phyloP scores from a whole-genome alignment of 2,888 invertebrate species.

The Antitype chi region DNA sequence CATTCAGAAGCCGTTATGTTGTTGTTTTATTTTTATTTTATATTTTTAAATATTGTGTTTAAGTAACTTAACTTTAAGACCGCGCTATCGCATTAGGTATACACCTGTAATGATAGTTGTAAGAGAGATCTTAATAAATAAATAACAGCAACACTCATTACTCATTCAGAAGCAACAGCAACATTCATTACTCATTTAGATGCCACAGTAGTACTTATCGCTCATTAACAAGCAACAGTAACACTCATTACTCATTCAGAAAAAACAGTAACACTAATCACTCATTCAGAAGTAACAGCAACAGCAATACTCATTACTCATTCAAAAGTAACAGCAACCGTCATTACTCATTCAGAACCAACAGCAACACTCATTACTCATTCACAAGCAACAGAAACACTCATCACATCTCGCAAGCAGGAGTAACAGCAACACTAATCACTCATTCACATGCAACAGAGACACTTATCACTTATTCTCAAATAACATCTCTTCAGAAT shows the following conservation, averaged over 20 bases:
- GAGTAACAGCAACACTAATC: neutral
- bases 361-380: neutral
- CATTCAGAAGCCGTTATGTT: neutral
- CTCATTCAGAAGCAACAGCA: neutral
- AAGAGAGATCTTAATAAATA: no score
- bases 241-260: neutral
- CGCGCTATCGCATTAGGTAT: no score
- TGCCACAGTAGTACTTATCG: neutral
- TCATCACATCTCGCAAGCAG: neutral
- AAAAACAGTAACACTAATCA: neutral
- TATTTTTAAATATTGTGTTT: no score
- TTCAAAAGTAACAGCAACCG: neutral
- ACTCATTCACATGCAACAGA: neutral
- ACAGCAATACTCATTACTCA: neutral
- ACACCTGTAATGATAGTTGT: no score
- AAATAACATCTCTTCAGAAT: neutral
- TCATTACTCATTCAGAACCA: neutral
- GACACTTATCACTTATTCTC: neutral
- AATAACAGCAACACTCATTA: neutral
- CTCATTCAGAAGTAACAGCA: neutral
- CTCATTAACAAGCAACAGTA: neutral
- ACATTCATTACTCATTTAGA: neutral
- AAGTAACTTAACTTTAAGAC: no score
- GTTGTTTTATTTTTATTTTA: no score
- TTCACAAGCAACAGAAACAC: neutral